phyloP scores from a whole-genome alignment of 2,113 vertebrate species.

The Oryzias curvinotus region DNA sequence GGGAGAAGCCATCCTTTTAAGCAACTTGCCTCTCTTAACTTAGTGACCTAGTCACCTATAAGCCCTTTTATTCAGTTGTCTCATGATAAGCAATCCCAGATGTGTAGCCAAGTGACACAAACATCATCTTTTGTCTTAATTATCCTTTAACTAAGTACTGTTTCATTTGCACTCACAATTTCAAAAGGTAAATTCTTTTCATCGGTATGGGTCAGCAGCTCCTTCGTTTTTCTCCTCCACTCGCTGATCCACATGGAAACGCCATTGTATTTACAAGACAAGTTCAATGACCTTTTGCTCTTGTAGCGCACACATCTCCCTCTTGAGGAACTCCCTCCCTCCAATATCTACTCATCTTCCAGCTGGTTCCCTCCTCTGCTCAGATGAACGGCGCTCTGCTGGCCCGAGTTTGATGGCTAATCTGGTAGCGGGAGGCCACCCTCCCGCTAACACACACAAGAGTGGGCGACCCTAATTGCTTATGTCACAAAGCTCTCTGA shows the following conservation, averaged over 20 bases:
- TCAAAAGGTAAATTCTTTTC: constrained; percentile 32
- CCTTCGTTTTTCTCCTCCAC: constrained; percentile 14
- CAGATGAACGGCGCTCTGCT: constrained; percentile 54
- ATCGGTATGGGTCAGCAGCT: constrained; percentile 42
- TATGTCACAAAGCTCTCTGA: constrained; percentile 81
- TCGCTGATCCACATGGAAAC: constrained; percentile 45
- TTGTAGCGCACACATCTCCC: neutral
- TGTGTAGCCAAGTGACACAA: constrained; percentile 45
- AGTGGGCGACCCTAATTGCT: constrained; percentile 77
- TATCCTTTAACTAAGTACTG: constrained; percentile 14
- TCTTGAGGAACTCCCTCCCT: constrained; percentile 2
- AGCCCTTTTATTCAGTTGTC: constrained; percentile 62
- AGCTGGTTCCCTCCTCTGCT: constrained; percentile 59
- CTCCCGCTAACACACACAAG: constrained; percentile 72
- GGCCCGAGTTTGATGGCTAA: constrained; percentile 61
- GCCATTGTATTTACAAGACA: constrained; percentile 10
- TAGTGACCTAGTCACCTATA: constrained; percentile 38
- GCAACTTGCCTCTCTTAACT: constrained; percentile 22
- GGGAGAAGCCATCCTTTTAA: constrained; percentile 2
- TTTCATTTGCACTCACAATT: constrained; percentile 6
- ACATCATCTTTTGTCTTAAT: constrained; percentile 14
- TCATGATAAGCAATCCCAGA: constrained; percentile 39
- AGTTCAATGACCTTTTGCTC: constrained; percentile 41
- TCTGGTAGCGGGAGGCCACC: constrained; percentile 75
- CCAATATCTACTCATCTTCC: constrained; percentile 50